Evolutionary conservation across 1,140 invertebrate genomes (phyloP).

Genomic region (Laupala kohalensis): DNA sequence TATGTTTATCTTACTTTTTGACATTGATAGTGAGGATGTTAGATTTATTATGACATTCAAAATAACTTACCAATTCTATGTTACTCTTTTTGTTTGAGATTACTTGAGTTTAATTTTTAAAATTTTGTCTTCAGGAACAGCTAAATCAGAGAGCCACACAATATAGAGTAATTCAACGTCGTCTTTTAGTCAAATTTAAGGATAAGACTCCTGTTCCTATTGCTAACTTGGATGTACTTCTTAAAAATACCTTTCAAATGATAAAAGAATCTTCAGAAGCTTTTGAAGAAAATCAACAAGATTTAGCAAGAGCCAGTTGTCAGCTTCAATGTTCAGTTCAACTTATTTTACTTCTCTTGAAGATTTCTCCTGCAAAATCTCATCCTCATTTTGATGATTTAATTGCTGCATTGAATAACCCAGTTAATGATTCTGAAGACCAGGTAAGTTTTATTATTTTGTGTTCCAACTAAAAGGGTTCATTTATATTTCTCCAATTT

Average conservation of each 20-base stretch:
- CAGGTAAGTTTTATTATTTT: too few relatives aligned
- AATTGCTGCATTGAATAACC: neutral
- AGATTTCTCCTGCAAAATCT: neutral
- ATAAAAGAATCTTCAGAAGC: conserved; percentile 35
- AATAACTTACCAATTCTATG: too few relatives aligned
- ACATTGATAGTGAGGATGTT: too few relatives aligned
- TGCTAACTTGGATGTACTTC: conserved; percentile 52
- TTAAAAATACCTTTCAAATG: conserved; percentile 55
- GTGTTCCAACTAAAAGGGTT: too few relatives aligned
- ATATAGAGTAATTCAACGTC: conserved; percentile 56
- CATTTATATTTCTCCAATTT: too few relatives aligned
- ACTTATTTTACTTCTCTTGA: conserved; percentile 1
- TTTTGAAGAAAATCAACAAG: conserved; percentile 29
- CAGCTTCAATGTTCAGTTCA: neutral
- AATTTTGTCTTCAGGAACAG: conserved; percentile 31
- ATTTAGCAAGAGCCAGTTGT: conserved; percentile 4
- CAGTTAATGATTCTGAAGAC: conserved; percentile 2
- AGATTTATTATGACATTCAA: too few relatives aligned
- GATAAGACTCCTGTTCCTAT: conserved; percentile 60
- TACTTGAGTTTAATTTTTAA: neutral
- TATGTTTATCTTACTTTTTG: too few relatives aligned
- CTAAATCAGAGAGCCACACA: conserved; percentile 48
- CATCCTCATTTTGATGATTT: neutral
- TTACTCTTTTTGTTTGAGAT: too few relatives aligned
- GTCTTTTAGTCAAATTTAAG: conserved; percentile 58